phyloP scores from a whole-genome alignment of 1,140 invertebrate genomes.

The Plutomurus gul region DNA sequence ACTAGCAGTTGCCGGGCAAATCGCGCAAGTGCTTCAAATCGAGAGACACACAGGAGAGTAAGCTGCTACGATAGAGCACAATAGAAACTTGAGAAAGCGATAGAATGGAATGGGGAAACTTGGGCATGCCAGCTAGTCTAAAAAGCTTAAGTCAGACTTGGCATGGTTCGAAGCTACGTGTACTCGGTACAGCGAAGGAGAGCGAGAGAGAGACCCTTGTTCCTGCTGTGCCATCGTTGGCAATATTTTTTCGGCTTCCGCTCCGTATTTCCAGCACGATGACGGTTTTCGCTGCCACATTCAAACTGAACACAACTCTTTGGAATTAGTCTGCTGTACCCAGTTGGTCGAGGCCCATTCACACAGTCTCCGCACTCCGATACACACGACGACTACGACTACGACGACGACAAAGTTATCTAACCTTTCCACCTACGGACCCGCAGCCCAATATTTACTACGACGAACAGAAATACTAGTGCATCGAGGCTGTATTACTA shows the following conservation, averaged over 20 bases:
- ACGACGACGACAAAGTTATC: no score
- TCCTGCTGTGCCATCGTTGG: conserved; percentile 11
- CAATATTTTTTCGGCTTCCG: conserved; percentile 28
- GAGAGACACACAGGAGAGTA: neutral
- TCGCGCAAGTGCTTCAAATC: conserved; percentile 3
- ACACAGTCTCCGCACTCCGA: conserved; percentile 14
- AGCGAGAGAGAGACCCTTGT: neutral
- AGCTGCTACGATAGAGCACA: neutral
- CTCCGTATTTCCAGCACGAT: conserved; percentile 21
- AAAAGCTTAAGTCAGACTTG: conserved; percentile 1
- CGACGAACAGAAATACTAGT: no score
- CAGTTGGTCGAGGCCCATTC: conserved; percentile 9
- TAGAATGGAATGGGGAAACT: conserved; percentile 24
- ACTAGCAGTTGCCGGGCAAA: neutral
- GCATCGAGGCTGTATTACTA: no score
- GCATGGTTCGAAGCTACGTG: neutral
- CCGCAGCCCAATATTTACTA: neutral
- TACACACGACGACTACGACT: conserved; percentile 23
- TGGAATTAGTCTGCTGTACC: conserved; percentile 23
- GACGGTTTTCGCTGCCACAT: conserved; percentile 15
- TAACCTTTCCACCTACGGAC: neutral
- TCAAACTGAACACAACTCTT: conserved; percentile 3
- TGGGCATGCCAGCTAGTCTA: neutral
- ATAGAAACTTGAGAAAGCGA: conserved; percentile 12
- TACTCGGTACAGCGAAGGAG: neutral